phyloP scores from a whole-genome alignment of 2,113 vertebrate species.

The Chrysemys picta region DNA sequence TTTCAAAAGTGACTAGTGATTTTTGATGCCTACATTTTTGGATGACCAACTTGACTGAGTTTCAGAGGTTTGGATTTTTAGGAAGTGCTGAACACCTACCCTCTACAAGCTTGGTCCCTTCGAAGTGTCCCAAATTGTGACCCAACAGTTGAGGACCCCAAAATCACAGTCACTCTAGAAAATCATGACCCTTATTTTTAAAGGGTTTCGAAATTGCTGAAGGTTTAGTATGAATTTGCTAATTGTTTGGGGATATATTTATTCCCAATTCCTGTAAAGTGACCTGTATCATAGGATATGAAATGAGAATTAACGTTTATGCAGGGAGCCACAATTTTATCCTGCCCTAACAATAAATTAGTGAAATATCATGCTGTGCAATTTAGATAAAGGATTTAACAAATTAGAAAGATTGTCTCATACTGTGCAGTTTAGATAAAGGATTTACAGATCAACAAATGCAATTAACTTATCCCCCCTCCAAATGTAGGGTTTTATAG shows the following conservation, averaged over 20 bases:
- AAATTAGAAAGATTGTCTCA: background rate
- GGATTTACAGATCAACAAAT: background rate
- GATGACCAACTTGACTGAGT: fast-evolving
- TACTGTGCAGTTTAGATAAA: background rate
- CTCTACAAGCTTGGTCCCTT: background rate
- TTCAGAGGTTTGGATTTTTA: background rate
- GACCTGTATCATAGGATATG: background rate
- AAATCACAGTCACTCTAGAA: background rate
- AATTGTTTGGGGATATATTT: background rate
- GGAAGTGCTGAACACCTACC: background rate
- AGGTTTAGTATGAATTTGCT: background rate
- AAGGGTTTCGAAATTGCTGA: background rate
- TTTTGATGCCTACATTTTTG: background rate
- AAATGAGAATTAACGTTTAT: background rate
- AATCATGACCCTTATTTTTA: background rate
- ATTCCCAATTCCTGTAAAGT: background rate
- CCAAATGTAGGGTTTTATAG: background rate
- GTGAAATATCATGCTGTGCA: background rate
- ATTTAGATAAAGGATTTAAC: background rate
- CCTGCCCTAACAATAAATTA: background rate
- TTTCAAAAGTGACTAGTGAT: background rate
- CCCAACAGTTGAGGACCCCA: fast-evolving
- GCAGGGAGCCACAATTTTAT: background rate
- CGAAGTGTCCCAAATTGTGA: background rate
- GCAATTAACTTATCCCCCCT: background rate